A percentile compares a stretch with the other conserved stretches of the same genome.
Evolutionary conservation across 2,797 vertebrate species (phyloP).

Genomic region (Lagothrix lagotricha): DNA sequence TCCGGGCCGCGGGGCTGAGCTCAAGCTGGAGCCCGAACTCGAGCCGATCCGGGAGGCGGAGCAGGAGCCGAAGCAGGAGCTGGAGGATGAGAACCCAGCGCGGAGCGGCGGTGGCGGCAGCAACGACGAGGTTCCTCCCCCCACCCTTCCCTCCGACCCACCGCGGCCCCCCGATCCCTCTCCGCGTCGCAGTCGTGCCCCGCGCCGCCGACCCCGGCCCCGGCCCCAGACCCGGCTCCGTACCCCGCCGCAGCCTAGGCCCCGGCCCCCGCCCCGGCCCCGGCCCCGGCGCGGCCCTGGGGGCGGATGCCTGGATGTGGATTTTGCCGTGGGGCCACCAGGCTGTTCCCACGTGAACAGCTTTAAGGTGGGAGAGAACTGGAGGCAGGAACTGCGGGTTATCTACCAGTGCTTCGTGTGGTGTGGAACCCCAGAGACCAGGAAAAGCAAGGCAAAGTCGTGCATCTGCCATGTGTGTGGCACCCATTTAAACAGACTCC

Average conservation of each 20-base stretch:
- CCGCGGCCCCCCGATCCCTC: conserved; percentile 71
- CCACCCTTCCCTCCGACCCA: conserved; percentile 68
- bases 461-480: conserved; percentile 99
- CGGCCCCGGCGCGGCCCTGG: conserved; percentile 77
- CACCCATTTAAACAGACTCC: conserved; percentile 97
- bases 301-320: conserved; percentile 77
- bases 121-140: conserved; percentile 74
- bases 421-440: conserved; percentile 79
- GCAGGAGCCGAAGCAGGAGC: conserved; percentile 69
- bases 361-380: conserved; percentile 80
- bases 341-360: conserved; percentile 80
- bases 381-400: conserved; percentile 79
- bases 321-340: conserved; percentile 76
- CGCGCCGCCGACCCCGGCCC: conserved; percentile 77
- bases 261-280: conserved; percentile 76
- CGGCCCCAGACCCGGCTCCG: conserved; percentile 77
- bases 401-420: conserved; percentile 81
- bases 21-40: conserved; percentile 73
- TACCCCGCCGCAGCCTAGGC: conserved; percentile 76
- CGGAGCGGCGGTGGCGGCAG: conserved; percentile 62
- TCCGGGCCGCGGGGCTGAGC: conserved; percentile 65
- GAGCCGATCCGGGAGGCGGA: conserved; percentile 62
- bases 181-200: conserved; percentile 74
- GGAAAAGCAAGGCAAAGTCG: conserved; percentile 95
- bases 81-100: conserved; percentile 72